These are phyloP conservation scores for Lithophane socia DNA, from an alignment of 2,888 invertebrate genomes.

Conservation along the genomic window DNA sequence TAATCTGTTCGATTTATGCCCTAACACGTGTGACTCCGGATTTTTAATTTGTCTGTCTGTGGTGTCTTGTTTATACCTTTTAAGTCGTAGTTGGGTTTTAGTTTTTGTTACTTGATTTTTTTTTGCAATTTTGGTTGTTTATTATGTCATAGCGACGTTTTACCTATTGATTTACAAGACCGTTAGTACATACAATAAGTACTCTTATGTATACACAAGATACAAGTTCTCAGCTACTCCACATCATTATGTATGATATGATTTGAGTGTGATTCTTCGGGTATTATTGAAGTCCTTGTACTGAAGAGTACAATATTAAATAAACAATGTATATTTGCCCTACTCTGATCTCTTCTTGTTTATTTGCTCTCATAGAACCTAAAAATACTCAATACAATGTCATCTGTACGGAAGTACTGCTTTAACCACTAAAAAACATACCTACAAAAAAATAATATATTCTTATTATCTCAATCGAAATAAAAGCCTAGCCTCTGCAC, in stretches of 20 bases:
- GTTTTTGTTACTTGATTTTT: too few relatives aligned
- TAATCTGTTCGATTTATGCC: too few relatives aligned
- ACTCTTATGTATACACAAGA: not conserved
- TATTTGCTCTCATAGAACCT: not conserved
- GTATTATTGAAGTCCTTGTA: not conserved
- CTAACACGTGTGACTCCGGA: too few relatives aligned
- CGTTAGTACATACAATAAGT: not conserved
- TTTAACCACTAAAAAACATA: not conserved
- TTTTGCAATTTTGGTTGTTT: too few relatives aligned
- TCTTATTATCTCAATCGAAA: not conserved
- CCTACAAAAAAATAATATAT: not conserved
- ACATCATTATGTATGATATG: not conserved
- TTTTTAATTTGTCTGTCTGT: too few relatives aligned
- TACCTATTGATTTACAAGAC: not conserved
- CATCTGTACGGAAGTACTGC: not conserved
- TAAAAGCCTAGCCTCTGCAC: not conserved
- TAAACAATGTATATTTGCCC: not conserved
- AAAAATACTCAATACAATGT: not conserved
- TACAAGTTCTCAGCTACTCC: not conserved
- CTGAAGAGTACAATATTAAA: constrained; percentile 1
- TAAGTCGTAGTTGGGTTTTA: too few relatives aligned
- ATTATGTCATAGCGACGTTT: too few relatives aligned
- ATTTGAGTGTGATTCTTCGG: not conserved
- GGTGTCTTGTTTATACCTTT: too few relatives aligned
- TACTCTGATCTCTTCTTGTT: not conserved